Evolutionary conservation across 2,113 vertebrate species (phyloP).

Genomic region (Scomber colias): DNA sequence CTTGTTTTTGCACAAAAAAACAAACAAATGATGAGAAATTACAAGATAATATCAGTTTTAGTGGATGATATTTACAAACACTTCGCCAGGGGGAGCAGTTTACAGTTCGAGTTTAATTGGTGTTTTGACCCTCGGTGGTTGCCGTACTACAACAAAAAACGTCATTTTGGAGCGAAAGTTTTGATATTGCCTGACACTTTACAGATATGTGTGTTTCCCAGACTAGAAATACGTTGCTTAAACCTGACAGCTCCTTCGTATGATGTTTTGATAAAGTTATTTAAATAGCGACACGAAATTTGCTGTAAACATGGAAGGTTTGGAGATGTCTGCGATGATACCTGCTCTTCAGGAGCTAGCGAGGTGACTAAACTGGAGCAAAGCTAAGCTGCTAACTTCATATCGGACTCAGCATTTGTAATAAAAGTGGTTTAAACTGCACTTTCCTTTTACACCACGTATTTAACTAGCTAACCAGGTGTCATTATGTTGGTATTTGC

Average conservation of each 20-base stretch:
- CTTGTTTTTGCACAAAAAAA: too few relatives aligned
- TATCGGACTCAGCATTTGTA: neutral
- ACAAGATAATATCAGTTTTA: too few relatives aligned
- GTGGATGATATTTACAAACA: neutral
- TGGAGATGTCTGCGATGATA: slow-evolving; percentile 97
- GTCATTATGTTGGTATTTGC: slow-evolving; percentile 60
- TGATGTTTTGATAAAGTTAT: neutral
- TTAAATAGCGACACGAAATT: neutral
- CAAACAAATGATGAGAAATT: too few relatives aligned
- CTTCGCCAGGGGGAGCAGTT: neutral
- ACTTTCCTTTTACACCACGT: too few relatives aligned
- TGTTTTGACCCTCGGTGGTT: slow-evolving; percentile 32
- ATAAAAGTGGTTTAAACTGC: neutral
- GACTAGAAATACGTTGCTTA: too few relatives aligned
- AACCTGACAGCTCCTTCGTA: neutral
- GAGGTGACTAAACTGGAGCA: slow-evolving; percentile 80
- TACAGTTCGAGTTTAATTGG: neutral
- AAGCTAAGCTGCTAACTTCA: slow-evolving; percentile 17
- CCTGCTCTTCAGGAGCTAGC: slow-evolving; percentile 94
- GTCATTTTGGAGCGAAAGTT: slow-evolving; percentile 78
- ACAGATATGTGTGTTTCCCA: too few relatives aligned
- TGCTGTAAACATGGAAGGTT: slow-evolving; percentile 81
- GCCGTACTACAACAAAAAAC: slow-evolving; percentile 67
- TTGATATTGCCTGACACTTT: neutral
- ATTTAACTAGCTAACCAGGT: too few relatives aligned